Evolutionary conservation across 1,140 invertebrate genomes (phyloP), one percentile per base, ranked within the genome.

Genomic region (Venustaconcha ellipsiformis): DNA sequence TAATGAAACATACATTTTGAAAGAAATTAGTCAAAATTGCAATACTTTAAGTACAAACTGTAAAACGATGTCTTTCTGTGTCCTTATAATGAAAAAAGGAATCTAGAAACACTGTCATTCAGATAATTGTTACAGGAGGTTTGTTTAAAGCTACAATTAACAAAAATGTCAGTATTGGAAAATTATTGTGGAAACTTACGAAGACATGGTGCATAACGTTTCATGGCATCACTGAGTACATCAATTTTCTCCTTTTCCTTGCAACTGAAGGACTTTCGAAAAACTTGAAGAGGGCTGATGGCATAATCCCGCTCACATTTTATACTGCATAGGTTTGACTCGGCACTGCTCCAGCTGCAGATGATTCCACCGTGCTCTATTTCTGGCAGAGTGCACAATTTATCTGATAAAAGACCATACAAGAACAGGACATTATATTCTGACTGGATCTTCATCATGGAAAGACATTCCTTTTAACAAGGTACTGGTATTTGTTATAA

Each of bases 291-390:
- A 14, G 84, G 84, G 68, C 82, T 84, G 37, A 82, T 62, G 14
- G 76, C 79, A 70, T 71, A 82, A 23, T 69, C 78, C 17, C 76
- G 70, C 58, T 83, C 78, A 77, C 84, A 86, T 14, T 71, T 70
- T 57, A 86, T 74, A 48, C 78, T 55, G 70, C 83, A 84, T 18
- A 79, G 71, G 13, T 79, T 72, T 6, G 58, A 20, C 6, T 64
- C 23, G 6, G 20, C 23, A 14, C 62, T 37, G 12, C 69, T 74
- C 55, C 70, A 65, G 23, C 71, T 78, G 79, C 84, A 86, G 20
- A 80, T 66, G 56, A 86, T 79, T 30, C 69, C 80, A 17, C 83
- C 83, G 76, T 84, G 79, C 55, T 79, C 69, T 23, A 86, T 82
- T 56, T 72, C 64, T n/a, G 81, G 81, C 14, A 86, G 62, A 48